Base-by-base conservation (phyloP, 2,888 invertebrate genomes). In the Catocala sponsa region DNA sequence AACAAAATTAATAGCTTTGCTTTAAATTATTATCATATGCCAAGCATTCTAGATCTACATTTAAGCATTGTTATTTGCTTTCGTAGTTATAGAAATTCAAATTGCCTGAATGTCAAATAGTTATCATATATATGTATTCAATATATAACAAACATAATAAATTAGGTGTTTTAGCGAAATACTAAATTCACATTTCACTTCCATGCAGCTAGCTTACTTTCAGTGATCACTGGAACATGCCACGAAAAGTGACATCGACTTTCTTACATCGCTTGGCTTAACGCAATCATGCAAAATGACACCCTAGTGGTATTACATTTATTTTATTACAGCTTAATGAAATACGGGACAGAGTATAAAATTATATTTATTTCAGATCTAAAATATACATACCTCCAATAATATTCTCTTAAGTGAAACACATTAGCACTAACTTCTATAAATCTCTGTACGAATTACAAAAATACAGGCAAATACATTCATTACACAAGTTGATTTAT, bases 1-100 rank as follows among this genome's bases (percentile, higher is more conserved):
- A 74, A 75, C 82, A 79, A 81, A 78, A 77, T 82, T 80, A 75
- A 83, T 87, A 87, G 89, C 89, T 89, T 88, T 87, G 87, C 89
- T 88, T 85, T 84, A 78, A 80, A 80, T 81, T 74, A 79, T 64
- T 77, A 76, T 77, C 78, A 80, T 81, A 53, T 78, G 84, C 83
- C 79, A 72, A 79, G 84, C 84, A 84, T 84, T 82, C 72, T 87
- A 88, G 86, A 80, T 78, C 71, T 82, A 79, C 72, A 78, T 74
- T 72, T 74, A 71, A 76, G 76, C 74, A 79, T 75, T 73, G 75
- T 78, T 84, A 81, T 88, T 67, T 89, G 90, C 90, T 90, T 91
- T 85, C 55, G 78, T 91, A 89, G 87, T 72, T 69, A 76, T 87
- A 88, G 87, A 76, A 70, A 65, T 82, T 84, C 76, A 74, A 83